phyloP scores from a whole-genome alignment of 1,140 invertebrate species.

The Drosophila grimshawi region DNA sequence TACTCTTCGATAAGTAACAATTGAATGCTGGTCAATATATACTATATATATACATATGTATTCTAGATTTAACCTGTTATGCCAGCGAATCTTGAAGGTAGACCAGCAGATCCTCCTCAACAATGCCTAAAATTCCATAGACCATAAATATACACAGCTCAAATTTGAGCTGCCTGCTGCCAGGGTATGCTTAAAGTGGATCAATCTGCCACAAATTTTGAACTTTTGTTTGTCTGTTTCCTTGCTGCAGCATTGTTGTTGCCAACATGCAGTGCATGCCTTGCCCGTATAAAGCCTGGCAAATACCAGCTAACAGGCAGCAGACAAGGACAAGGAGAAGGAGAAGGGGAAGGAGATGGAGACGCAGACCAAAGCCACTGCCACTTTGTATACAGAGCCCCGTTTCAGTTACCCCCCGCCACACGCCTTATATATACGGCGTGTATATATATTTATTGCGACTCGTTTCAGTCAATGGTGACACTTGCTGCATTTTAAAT shows the following conservation, averaged over 20 bases:
- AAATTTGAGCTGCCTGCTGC: too few relatives aligned
- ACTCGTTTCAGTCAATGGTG: slow-evolving; percentile 81
- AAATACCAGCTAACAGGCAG: slow-evolving; percentile 47
- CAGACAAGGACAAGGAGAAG: too few relatives aligned
- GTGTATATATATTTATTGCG: slow-evolving; percentile 76
- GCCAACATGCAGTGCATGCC: slow-evolving; percentile 77
- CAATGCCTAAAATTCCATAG: too few relatives aligned
- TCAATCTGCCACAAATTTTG: background rate
- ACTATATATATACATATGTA: too few relatives aligned
- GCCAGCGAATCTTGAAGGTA: too few relatives aligned
- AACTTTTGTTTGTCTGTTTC: slow-evolving; percentile 17
- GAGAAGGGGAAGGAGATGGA: background rate
- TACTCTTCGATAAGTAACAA: too few relatives aligned
- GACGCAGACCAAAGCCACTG: slow-evolving; percentile 49
- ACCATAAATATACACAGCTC: too few relatives aligned
- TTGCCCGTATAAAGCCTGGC: slow-evolving; percentile 75
- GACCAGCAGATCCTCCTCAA: too few relatives aligned
- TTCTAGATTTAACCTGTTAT: too few relatives aligned
- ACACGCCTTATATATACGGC: background rate
- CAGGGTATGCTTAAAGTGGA: slow-evolving; percentile 9
- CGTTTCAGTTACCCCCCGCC: slow-evolving; percentile 12
- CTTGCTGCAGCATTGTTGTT: slow-evolving; percentile 65
- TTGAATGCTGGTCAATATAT: too few relatives aligned
- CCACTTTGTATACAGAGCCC: slow-evolving; percentile 64
- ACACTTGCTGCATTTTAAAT: slow-evolving; percentile 82